Evolutionary conservation across 2,797 vertebrate species (phyloP), one percentile per base, ranked within the genome.

Genomic region (Simalia tracyae): DNA sequence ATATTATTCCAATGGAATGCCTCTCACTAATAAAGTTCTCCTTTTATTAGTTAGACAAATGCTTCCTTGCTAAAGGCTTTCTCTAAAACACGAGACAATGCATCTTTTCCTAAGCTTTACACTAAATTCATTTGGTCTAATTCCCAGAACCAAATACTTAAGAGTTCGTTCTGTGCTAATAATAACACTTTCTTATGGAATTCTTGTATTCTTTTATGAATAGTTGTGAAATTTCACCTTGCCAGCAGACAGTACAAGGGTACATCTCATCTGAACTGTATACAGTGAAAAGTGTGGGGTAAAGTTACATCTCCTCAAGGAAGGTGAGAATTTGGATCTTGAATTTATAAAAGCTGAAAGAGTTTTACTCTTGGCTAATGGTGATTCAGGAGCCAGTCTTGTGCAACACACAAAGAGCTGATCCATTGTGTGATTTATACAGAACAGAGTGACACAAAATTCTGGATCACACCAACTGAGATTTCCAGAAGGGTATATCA

Each of bases 71-170:
- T n/a, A 59, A 93, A n/a, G 86, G 86, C 89, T 93, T 90, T 28
- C 54, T 91, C 0, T 90, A 91, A 60, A 54, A 54, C 66, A 50
- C 2, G 28, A 22, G 46, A 56, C 31, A 81, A 85, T 88, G 84
- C 66, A 61, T 92, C 5, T 0, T 81, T 50, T 88, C 9, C 22
- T 57, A n/a, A 60, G 88, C 72, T 94, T 93, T 63, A 50, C 90
- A 92, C 84, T 90, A n/a, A 84, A 17, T 93, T 93, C 93, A 94
- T 93, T 95, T 95, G 92, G 90, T 84, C 92, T 87, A 2, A 14
- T 93, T 94, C 95, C 92, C 92, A 84, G 56, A 94, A 91, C 87
- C 61, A 42, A 86, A 93, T 72, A 85, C 56, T 94, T 81, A 63
- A 42, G 89, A 85, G n/a, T 89, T 94, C 88, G 86, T 14, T 0